These are phyloP conservation scores for Neoascia interrupta DNA, from an alignment of 2,888 invertebrate species.

Conservation along the genomic window DNA sequence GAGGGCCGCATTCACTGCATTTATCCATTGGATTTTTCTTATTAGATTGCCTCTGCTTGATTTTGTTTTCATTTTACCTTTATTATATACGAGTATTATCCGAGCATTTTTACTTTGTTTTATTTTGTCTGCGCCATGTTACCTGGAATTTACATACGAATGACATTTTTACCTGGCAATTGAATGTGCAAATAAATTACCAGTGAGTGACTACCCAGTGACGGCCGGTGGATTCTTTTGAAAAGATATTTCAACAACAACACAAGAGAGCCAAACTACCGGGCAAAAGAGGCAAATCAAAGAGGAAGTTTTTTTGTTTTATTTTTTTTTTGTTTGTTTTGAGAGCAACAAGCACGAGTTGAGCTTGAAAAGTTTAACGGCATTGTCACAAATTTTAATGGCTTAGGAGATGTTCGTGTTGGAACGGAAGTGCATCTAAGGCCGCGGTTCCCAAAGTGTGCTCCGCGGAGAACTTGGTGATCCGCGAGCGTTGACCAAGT, in stretches of 20 bases:
- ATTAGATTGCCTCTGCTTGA: conserved; percentile 5
- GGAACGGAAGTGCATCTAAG: too few relatives aligned
- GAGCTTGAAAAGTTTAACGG: too few relatives aligned
- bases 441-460: too few relatives aligned
- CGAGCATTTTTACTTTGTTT: too few relatives aligned
- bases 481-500: too few relatives aligned
- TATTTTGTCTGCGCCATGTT: conserved; percentile 18
- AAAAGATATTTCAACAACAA: conserved; percentile 27
- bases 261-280: not conserved
- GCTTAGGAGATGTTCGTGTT: too few relatives aligned
- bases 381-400: too few relatives aligned
- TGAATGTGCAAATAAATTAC: conserved; percentile 79
- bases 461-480: too few relatives aligned
- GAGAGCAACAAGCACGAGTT: conserved; percentile 6
- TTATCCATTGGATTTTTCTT: not conserved
- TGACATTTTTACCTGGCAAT: conserved; percentile 73
- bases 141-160: conserved; percentile 56
- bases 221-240: conserved; percentile 63
- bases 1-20: not conserved
- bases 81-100: too few relatives aligned
- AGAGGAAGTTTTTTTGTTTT: not conserved
- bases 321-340: not conserved
- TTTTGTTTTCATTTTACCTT: not conserved
- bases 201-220: conserved; percentile 70
- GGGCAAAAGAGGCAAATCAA: not conserved